Conservation (phyloP, 2,113 vertebrate species). For the Siphamia tubifer region DNA sequence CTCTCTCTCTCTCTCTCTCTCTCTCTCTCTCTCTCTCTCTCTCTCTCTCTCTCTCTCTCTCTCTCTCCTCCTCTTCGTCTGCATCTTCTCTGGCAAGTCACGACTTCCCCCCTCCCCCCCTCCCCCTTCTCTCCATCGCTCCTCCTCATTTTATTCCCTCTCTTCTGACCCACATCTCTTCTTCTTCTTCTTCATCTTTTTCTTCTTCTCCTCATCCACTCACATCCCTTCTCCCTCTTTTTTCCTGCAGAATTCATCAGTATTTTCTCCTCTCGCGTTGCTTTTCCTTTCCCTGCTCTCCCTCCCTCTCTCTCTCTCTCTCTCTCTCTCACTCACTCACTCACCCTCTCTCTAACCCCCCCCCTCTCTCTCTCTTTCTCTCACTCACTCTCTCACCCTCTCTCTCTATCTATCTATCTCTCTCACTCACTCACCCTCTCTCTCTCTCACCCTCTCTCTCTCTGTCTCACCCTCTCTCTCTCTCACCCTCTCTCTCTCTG, state of each 20-base stretch:
- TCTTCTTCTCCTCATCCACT: neutral
- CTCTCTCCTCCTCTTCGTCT: neutral
- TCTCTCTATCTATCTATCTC: too few relatives aligned
- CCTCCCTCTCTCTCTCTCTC: too few relatives aligned
- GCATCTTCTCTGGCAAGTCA: conserved; percentile 23
- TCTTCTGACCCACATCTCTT: conserved; percentile 20
- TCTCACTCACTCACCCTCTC: too few relatives aligned
- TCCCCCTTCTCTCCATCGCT: neutral
- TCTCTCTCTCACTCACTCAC: too few relatives aligned
- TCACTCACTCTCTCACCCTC: too few relatives aligned
- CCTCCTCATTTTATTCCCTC: conserved; percentile 5
- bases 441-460: too few relatives aligned
- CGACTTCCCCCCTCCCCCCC: conserved; percentile 2
- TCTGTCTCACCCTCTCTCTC: neutral
- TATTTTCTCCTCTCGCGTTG: neutral
- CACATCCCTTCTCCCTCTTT: neutral
- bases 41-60: neutral
- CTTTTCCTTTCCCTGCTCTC: too few relatives aligned
- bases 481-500: too few relatives aligned
- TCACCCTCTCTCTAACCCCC: neutral
- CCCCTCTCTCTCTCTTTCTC: neutral
- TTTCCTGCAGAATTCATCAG: neutral
- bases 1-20: neutral
- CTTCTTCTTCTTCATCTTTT: neutral
- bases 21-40: neutral